Evolutionary conservation across 1,140 invertebrate genomes (phyloP).

Genomic region (Temnothorax longispinosus): DNA sequence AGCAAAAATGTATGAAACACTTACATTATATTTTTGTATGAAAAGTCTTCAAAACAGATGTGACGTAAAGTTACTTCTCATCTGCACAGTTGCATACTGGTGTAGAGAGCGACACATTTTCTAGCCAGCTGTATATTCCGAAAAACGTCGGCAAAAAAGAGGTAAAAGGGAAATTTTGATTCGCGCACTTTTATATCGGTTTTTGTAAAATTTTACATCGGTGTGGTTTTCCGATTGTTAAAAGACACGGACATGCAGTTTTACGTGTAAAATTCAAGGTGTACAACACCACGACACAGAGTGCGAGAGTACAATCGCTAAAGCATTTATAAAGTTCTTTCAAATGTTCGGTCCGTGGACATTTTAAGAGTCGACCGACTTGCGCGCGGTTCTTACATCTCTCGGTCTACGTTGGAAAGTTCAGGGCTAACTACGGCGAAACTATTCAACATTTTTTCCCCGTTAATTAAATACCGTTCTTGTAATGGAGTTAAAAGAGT

Average conservation of each 20-base stretch:
- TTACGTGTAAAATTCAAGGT: slow-evolving; percentile 45
- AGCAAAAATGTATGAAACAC: neutral
- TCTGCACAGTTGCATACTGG: neutral
- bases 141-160: slow-evolving; percentile 4
- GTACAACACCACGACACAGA: neutral
- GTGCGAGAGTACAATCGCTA: slow-evolving; percentile 25
- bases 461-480: slow-evolving; percentile 52
- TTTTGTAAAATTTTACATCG: slow-evolving; percentile 14
- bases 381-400: slow-evolving; percentile 10
- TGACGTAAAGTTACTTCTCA: neutral
- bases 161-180: slow-evolving; percentile 30
- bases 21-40: neutral
- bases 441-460: slow-evolving; percentile 44
- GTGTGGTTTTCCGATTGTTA: slow-evolving; percentile 19
- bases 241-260: slow-evolving; percentile 9
- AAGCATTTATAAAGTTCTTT: slow-evolving; percentile 49
- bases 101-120: neutral
- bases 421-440: slow-evolving; percentile 32
- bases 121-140: neutral
- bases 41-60: neutral
- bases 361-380: slow-evolving; percentile 49
- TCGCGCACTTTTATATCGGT: slow-evolving; percentile 34
- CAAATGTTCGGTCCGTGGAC: slow-evolving; percentile 13
- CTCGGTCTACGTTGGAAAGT: slow-evolving; percentile 13
- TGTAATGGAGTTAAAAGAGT: slow-evolving; percentile 56